A percentile compares a stretch with the other conserved stretches of the same genome.
These are phyloP conservation scores for Cataglyphis cursor DNA, from an alignment of 2,888 invertebrate species.

Conservation along the genomic window DNA sequence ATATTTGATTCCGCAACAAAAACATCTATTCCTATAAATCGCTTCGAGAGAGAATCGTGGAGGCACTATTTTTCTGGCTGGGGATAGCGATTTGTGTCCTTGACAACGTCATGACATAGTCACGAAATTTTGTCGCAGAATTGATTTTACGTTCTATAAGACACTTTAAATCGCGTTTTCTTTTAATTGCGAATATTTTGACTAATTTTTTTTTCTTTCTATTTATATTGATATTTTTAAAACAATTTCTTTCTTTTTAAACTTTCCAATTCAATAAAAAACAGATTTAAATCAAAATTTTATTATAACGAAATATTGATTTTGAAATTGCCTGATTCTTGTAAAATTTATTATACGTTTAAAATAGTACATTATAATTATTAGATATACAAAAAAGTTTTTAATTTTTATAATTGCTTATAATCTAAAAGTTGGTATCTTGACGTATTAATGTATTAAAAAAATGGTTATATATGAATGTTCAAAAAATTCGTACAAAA, in stretches of 20 bases:
- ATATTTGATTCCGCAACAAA: not conserved
- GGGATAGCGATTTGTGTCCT: not conserved
- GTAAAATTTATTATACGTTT: no score
- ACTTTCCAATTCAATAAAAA: no score
- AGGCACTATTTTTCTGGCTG: slow-evolving; percentile 26
- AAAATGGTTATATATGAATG: not conserved
- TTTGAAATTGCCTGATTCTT: no score
- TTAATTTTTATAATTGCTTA: no score
- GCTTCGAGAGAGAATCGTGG: not conserved
- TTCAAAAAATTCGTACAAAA: not conserved
- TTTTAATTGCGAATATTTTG: not conserved
- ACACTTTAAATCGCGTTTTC: not conserved
- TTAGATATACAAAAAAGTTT: no score
- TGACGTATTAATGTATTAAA: not conserved
- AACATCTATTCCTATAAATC: slow-evolving; percentile 18
- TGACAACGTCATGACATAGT: slow-evolving; percentile 6
- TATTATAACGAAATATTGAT: no score
- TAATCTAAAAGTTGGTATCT: not conserved
- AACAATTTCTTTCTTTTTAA: not conserved
- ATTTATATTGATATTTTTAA: not conserved
- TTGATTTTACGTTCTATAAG: not conserved
- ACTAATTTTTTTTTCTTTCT: not conserved
- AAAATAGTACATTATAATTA: no score
- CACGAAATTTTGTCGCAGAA: not conserved
- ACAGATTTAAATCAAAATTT: no score